A percentile compares a stretch with the other conserved stretches of the same genome.
Conservation (phyloP, 1,140 invertebrate species). For the Heliconius hewitsoni region DNA sequence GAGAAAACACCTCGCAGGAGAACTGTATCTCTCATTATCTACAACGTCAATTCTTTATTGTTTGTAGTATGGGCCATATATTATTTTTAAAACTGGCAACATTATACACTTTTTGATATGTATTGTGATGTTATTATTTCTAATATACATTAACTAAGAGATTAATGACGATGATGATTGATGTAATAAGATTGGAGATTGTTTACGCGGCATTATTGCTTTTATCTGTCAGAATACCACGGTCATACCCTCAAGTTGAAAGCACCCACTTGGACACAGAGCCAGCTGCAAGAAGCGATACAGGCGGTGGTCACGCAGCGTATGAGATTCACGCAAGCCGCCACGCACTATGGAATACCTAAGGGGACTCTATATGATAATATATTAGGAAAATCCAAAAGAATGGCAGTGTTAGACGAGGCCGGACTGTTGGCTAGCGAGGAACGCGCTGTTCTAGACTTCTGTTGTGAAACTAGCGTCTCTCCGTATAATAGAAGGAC, state of each 20-base stretch:
- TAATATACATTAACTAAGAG: neutral
- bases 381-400: slow-evolving; percentile 88
- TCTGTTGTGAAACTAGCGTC: slow-evolving; percentile 87
- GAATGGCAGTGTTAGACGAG: slow-evolving; percentile 88
- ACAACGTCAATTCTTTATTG: slow-evolving; percentile 47
- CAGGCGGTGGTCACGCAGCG: slow-evolving; percentile 88
- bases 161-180: neutral
- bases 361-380: slow-evolving; percentile 91
- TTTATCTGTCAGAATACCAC: slow-evolving; percentile 64
- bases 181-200: slow-evolving; percentile 15
- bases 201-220: slow-evolving; percentile 50
- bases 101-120: too few species aligned
- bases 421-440: slow-evolving; percentile 83
- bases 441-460: slow-evolving; percentile 86
- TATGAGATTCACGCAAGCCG: slow-evolving; percentile 89
- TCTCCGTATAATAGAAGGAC: slow-evolving; percentile 88
- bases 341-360: slow-evolving; percentile 86
- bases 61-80: slow-evolving; percentile 36
- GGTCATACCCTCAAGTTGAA: slow-evolving; percentile 83
- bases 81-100: neutral
- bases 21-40: slow-evolving; percentile 41
- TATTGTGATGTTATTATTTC: too few species aligned
- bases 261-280: slow-evolving; percentile 88
- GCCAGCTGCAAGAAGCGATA: slow-evolving; percentile 88
- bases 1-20: slow-evolving; percentile 41